Conservation (phyloP, 2,888 invertebrate species). For the Pristionchus mayeri region DNA sequence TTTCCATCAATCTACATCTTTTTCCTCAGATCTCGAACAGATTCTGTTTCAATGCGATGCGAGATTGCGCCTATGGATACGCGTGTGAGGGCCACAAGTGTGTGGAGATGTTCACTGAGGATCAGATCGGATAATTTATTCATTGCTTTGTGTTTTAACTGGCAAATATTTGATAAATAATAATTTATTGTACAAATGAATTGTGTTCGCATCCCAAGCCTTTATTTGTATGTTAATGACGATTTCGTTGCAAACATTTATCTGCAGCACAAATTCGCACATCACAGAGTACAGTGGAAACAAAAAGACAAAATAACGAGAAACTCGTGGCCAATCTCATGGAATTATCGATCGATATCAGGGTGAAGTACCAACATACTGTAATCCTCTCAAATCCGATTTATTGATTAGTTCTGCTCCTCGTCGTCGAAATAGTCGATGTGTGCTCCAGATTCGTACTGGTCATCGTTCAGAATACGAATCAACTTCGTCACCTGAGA, state of each 20-base stretch:
- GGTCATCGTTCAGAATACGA: slow-evolving; percentile 49
- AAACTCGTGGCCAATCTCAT: slow-evolving; percentile 1
- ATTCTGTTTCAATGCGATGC: slow-evolving; percentile 47
- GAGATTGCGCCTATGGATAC: slow-evolving; percentile 48
- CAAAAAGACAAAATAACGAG: slow-evolving; percentile 2
- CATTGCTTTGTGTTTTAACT: too few relatives aligned
- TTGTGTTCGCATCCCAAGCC: too few relatives aligned
- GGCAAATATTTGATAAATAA: too few relatives aligned
- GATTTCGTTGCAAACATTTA: not conserved
- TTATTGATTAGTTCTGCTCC: not conserved
- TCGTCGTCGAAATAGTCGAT: slow-evolving; percentile 52
- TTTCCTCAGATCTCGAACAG: slow-evolving; percentile 29
- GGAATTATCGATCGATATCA: slow-evolving; percentile 6
- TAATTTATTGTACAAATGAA: not conserved
- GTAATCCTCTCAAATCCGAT: not conserved
- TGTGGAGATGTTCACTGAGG: slow-evolving; percentile 33
- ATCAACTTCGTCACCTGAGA: slow-evolving; percentile 44
- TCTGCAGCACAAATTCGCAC: not conserved
- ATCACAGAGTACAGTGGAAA: slow-evolving; percentile 36
- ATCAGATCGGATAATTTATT: too few relatives aligned
- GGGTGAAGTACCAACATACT: not conserved
- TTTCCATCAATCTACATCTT: not conserved
- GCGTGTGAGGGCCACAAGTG: slow-evolving; percentile 38
- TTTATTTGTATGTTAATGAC: too few relatives aligned
- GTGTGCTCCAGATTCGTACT: slow-evolving; percentile 50